A percentile compares a stretch with the other conserved stretches of the same genome.
Evolutionary conservation across 2,113 vertebrate genomes (phyloP).

Genomic region (Erythrocebus patas): DNA sequence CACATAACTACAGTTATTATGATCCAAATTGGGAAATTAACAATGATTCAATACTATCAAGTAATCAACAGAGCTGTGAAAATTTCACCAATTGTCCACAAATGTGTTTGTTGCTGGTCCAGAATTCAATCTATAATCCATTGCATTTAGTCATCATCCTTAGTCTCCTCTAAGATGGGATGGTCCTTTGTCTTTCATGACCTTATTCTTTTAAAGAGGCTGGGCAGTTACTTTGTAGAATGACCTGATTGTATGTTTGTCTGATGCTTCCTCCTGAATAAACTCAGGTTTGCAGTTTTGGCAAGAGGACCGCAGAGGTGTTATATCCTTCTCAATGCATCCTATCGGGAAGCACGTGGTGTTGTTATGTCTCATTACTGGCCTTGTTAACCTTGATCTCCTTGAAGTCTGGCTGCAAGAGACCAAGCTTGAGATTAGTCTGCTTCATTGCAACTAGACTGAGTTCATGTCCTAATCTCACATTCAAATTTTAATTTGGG

Average conservation of each 20-base stretch:
- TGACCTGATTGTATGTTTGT: neutral
- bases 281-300: neutral
- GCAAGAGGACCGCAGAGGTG: neutral
- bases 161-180: neutral
- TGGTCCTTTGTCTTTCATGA: neutral
- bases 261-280: neutral
- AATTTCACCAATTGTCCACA: neutral
- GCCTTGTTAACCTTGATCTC: neutral
- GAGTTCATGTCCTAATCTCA: neutral
- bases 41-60: neutral
- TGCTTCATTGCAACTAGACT: neutral
- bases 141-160: neutral
- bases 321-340: too few relatives aligned
- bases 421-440: neutral
- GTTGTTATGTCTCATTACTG: neutral
- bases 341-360: neutral
- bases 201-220: neutral
- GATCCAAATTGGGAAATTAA: neutral
- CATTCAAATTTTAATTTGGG: neutral
- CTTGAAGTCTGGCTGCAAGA: neutral
- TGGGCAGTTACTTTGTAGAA: neutral
- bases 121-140: neutral
- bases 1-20: neutral
- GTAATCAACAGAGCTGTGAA: neutral
- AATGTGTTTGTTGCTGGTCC: neutral